Evolutionary conservation across 2,113 vertebrate genomes (phyloP).

Genomic region (Hoplias malabaricus): DNA sequence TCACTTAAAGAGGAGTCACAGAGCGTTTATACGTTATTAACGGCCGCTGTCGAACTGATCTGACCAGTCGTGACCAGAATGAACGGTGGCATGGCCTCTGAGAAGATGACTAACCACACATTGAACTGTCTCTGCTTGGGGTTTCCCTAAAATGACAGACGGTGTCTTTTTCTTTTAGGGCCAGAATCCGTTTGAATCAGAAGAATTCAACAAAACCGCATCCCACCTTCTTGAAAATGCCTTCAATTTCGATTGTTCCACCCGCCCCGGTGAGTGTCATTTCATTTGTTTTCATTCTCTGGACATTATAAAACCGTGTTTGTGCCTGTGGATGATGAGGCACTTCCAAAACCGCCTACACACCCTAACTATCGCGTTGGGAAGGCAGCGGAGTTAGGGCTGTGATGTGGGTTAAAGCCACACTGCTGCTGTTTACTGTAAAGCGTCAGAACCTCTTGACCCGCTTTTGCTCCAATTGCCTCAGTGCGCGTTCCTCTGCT

Average conservation of each 20-base stretch:
- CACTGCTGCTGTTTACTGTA: neutral
- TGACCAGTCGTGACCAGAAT: neutral
- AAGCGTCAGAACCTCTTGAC: neutral
- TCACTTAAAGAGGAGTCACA: neutral
- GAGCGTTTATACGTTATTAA: neutral
- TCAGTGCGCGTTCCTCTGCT: neutral
- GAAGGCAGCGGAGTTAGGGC: neutral
- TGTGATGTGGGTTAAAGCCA: conserved; percentile 8
- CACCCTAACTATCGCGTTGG: neutral
- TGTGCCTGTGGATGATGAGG: neutral
- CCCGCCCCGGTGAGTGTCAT: conserved; percentile 82
- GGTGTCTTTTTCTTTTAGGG: conserved; percentile 74
- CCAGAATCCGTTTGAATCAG: conserved; percentile 91
- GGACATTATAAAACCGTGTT: neutral
- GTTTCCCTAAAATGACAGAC: neutral
- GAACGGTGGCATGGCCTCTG: neutral
- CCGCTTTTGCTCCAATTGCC: neutral
- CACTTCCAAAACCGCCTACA: neutral
- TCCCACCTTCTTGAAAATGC: conserved; percentile 80
- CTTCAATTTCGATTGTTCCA: conserved; percentile 86
- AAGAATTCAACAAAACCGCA: conserved; percentile 80
- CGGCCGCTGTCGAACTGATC: neutral
- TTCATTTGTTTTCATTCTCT: neutral
- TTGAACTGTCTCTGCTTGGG: neutral
- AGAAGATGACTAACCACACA: neutral